These are phyloP conservation scores for Rhinoraja longicauda DNA, from an alignment of 2,797 vertebrate species.

Conservation along the genomic window DNA sequence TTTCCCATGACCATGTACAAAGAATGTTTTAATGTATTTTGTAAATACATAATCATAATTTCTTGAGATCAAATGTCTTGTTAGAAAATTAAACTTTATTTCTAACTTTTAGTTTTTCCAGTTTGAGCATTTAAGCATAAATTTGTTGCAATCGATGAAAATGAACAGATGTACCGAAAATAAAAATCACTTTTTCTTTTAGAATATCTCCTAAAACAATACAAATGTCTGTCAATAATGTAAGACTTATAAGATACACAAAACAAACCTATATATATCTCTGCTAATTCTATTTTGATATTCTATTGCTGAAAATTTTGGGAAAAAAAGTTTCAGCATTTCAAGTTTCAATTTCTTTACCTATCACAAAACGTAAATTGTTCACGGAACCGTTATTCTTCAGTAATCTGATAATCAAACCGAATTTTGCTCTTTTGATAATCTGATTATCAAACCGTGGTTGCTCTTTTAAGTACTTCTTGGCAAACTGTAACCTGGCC, in stretches of 20 bases:
- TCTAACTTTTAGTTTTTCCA: not conserved
- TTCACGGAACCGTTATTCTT: not conserved
- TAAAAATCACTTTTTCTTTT: too few species aligned
- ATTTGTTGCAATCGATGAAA: too few species aligned
- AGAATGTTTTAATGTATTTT: not conserved
- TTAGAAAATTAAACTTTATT: not conserved
- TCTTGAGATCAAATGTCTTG: not conserved
- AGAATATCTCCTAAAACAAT: not conserved
- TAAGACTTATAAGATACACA: not conserved
- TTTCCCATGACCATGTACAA: not conserved
- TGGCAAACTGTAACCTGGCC: too few species aligned
- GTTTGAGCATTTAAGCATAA: too few species aligned
- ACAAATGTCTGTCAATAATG: not conserved
- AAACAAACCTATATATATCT: not conserved
- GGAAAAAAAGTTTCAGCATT: not conserved
- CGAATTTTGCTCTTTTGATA: too few species aligned
- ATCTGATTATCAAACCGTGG: too few species aligned
- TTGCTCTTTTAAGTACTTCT: too few species aligned
- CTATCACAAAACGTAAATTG: not conserved
- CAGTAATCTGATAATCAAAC: not conserved
- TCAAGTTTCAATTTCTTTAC: not conserved
- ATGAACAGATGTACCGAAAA: too few species aligned
- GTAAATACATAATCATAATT: not conserved
- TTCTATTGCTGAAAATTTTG: not conserved
- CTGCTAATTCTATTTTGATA: not conserved